Evolutionary conservation across 2,888 invertebrate species (phyloP), one percentile per base, ranked within the genome.

Genomic region (Bombyx huttoni): DNA sequence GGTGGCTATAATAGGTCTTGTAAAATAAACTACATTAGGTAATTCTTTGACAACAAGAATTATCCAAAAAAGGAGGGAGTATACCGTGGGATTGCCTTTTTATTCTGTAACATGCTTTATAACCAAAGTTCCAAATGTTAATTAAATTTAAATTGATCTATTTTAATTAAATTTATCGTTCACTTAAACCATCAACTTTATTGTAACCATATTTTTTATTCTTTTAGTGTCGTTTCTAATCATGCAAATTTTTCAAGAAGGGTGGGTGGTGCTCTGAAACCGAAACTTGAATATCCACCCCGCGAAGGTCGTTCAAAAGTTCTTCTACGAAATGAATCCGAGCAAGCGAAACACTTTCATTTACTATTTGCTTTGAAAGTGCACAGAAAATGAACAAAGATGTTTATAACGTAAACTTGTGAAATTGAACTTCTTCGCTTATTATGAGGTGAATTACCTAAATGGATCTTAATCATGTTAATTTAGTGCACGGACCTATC

Each of bases 221-320:
- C 78, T 74, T 73, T 73, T 73, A 70, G 70, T 65, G 69, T 69
- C 70, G 68, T 67, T 73, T 76, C 77, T 82, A 81, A 84, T 84
- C 81, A 85, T 85, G 85, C 77, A 85, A 84, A 85, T 84, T 81
- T 75, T 67, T 71, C 68, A 65, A 78, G 80, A 76, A 69, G 73
- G 74, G 76, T 70, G 75, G 75, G 75, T 67, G 74, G 75, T 68
- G 72, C 67, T 61, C 68, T 76, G 80, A 78, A 82, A 82, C 81
- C 81, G 78, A 82, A 83, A 83, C 80, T 78, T 72, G 68, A 66
- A 72, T 70, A 68, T 65, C 77, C 78, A 73, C 73, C 75, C 76
- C 65, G 70, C 78, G 85, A 86, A 87, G 87, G 86, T 87, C 87
- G 86, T 83, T 81, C 73, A 73, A 73, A 81, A 86, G 73, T 87